Evolutionary conservation across 2,888 invertebrate genomes (phyloP).

Genomic region (Dynastes tityus): DNA sequence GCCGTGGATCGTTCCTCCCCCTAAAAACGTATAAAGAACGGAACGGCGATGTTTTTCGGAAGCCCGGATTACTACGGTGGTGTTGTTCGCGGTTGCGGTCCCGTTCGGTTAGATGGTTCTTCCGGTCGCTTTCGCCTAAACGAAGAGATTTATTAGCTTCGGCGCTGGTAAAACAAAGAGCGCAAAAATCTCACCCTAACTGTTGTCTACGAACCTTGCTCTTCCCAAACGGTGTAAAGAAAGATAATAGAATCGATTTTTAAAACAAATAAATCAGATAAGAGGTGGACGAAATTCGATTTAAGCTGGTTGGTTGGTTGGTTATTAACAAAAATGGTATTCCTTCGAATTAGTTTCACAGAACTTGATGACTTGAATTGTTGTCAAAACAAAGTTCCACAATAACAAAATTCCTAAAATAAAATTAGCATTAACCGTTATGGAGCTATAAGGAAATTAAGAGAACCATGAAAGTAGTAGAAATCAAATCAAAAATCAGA

Average conservation of each 20-base stretch:
- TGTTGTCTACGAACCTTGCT: background rate
- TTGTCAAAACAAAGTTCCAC: no score
- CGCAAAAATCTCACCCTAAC: conserved; percentile 24
- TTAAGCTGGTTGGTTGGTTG: no score
- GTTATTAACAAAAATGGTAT: no score
- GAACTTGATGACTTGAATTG: no score
- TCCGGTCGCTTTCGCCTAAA: conserved; percentile 27
- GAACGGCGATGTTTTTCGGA: conserved; percentile 30
- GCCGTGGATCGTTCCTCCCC: conserved; percentile 1
- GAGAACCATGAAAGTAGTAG: no score
- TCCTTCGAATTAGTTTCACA: no score
- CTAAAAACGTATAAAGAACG: conserved; percentile 30
- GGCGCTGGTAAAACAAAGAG: conserved; percentile 48
- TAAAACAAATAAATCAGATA: background rate
- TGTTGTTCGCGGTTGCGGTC: conserved; percentile 38
- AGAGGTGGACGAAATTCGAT: no score
- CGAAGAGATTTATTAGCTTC: conserved; percentile 48
- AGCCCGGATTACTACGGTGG: conserved; percentile 31
- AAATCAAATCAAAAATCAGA: no score
- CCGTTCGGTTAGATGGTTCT: conserved; percentile 37
- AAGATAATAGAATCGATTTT: conserved; percentile 2
- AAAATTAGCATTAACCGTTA: no score
- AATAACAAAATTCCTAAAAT: no score
- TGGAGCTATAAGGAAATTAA: no score
- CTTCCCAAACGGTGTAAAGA: background rate